Evolutionary conservation across 2,113 vertebrate genomes (phyloP).

Genomic region (Crypturellus undulatus): DNA sequence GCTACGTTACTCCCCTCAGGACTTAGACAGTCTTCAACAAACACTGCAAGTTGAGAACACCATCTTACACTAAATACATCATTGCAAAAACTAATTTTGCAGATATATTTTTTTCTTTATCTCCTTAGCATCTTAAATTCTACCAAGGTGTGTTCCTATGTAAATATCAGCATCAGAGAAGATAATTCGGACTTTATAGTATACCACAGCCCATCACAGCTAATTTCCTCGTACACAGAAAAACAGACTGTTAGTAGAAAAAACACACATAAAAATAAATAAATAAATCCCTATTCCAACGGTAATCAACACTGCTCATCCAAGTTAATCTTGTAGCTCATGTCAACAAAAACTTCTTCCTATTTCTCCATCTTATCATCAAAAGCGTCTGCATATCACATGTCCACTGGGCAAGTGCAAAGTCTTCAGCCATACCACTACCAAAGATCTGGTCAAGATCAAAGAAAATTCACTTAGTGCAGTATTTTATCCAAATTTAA

Average conservation of each 20-base stretch:
- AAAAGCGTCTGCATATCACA: background rate
- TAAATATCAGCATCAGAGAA: background rate
- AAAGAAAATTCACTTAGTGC: background rate
- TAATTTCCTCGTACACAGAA: background rate
- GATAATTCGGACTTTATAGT: background rate
- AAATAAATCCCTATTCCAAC: background rate
- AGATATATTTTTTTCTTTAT: background rate
- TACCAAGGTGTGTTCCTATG: background rate
- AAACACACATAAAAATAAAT: background rate
- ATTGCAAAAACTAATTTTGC: background rate
- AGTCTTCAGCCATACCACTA: background rate
- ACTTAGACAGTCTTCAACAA: background rate
- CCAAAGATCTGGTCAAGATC: background rate
- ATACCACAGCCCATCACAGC: background rate
- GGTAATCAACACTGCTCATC: background rate
- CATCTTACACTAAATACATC: background rate
- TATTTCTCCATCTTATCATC: background rate
- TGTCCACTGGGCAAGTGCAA: background rate
- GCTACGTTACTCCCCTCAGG: background rate
- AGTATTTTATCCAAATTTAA: background rate
- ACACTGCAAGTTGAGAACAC: background rate
- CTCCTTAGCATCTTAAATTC: background rate
- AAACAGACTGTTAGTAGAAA: background rate
- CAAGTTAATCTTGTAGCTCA: background rate
- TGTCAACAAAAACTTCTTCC: background rate